Evolutionary conservation across 1,140 invertebrate species (phyloP).

Genomic region (Zaprionus lachaisei): DNA sequence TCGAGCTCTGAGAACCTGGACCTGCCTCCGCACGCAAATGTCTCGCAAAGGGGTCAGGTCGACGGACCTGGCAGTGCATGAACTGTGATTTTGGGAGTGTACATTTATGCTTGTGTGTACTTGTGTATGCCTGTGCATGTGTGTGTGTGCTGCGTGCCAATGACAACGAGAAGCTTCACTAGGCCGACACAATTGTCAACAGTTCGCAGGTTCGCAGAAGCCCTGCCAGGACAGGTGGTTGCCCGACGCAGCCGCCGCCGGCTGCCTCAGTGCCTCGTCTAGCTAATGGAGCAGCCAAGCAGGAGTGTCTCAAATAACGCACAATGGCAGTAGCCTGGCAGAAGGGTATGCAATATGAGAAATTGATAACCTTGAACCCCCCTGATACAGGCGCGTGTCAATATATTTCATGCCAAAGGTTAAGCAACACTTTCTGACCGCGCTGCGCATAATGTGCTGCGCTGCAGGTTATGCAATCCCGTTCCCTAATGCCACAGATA

Average conservation of each 20-base stretch:
- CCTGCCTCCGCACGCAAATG: slow-evolving; percentile 14
- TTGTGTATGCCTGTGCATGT: neutral
- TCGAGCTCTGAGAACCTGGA: slow-evolving; percentile 6
- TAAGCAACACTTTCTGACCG: slow-evolving; percentile 18
- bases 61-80: slow-evolving; percentile 16
- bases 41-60: slow-evolving; percentile 17
- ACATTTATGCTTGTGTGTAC: too few relatives aligned
- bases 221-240: slow-evolving; percentile 37
- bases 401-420: slow-evolving; percentile 42
- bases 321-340: slow-evolving; percentile 14
- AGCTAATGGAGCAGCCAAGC: slow-evolving; percentile 40
- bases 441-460: neutral
- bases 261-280: slow-evolving; percentile 10
- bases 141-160: neutral
- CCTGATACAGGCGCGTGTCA: neutral
- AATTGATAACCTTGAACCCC: slow-evolving; percentile 51
- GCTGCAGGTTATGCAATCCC: slow-evolving; percentile 52
- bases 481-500: neutral
- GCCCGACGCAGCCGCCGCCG: slow-evolving; percentile 10
- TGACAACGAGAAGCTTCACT: slow-evolving; percentile 19
- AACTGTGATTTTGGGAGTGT: slow-evolving; percentile 1
- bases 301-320: slow-evolving; percentile 54
- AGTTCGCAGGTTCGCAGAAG: slow-evolving; percentile 23
- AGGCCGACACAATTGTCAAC: slow-evolving; percentile 47
- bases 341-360: slow-evolving; percentile 29